Conservation (phyloP, 1,140 invertebrate species). For the Drosophila micromelanica region DNA sequence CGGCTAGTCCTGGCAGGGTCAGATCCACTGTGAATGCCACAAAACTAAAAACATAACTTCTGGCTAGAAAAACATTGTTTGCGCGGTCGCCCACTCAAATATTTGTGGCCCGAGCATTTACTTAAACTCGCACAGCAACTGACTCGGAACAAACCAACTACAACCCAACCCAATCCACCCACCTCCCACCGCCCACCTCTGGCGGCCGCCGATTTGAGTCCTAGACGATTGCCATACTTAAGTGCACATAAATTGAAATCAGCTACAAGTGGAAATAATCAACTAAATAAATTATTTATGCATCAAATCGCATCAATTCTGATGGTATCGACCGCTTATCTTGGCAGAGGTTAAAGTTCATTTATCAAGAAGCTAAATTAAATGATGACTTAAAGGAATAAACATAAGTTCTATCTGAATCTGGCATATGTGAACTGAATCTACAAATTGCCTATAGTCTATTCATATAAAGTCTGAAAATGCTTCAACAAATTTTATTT, state of each 20-base stretch:
- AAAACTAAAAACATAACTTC: conserved; percentile 73
- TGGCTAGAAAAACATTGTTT: conserved; percentile 71
- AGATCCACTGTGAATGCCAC: conserved; percentile 30
- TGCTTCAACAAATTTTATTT: too few species aligned
- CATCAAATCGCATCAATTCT: too few species aligned
- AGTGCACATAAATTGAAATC: conserved; percentile 9
- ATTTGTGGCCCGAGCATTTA: conserved; percentile 69
- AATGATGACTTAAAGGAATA: too few species aligned
- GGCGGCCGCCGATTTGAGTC: background rate
- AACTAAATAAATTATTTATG: background rate
- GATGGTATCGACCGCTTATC: too few species aligned
- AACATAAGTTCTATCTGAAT: too few species aligned
- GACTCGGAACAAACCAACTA: conserved; percentile 53
- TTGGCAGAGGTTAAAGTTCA: too few species aligned
- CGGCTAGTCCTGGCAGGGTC: background rate
- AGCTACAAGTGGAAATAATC: background rate
- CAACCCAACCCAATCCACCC: conserved; percentile 13
- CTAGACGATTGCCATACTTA: conserved; percentile 2
- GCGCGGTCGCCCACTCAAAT: conserved; percentile 67
- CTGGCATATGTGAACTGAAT: too few species aligned
- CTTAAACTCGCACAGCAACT: conserved; percentile 44
- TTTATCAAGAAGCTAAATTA: too few species aligned
- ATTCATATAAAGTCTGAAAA: too few species aligned
- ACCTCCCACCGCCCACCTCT: background rate
- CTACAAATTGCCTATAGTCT: too few species aligned